Evolutionary conservation across 2,888 invertebrate genomes (phyloP).

Genomic region (Eumerus sabulonum): DNA sequence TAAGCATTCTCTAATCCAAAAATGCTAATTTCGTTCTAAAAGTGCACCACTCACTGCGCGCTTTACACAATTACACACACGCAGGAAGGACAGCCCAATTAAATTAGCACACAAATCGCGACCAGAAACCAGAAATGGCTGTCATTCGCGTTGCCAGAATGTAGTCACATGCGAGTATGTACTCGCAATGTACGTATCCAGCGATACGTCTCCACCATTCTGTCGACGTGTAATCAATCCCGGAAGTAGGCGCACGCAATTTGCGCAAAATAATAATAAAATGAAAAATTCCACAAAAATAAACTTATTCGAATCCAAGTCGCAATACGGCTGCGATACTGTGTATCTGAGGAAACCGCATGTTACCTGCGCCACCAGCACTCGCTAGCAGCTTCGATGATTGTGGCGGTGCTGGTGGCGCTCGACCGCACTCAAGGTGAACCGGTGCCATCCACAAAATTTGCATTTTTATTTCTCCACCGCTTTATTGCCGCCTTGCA

Average conservation of each 20-base stretch:
- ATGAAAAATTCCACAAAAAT: constrained; percentile 27
- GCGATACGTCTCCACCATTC: not conserved
- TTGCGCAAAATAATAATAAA: constrained; percentile 52
- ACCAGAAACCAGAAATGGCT: constrained; percentile 31
- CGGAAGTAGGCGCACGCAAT: constrained; percentile 63
- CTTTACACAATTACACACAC: not conserved
- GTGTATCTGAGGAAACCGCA: constrained; percentile 24
- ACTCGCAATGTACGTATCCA: constrained; percentile 7
- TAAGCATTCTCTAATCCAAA: constrained; percentile 19
- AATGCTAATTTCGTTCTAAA: constrained; percentile 41
- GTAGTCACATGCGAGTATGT: not conserved
- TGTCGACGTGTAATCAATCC: constrained; percentile 54
- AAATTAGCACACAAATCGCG: constrained; percentile 53
- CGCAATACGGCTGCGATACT: too few species aligned
- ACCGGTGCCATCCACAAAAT: constrained; percentile 66
- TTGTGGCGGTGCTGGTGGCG: not conserved
- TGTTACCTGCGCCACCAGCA: constrained; percentile 45
- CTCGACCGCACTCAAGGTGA: constrained; percentile 67
- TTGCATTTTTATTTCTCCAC: constrained; percentile 53
- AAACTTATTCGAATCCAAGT: constrained; percentile 49
- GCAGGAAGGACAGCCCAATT: constrained; percentile 57
- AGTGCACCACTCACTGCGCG: not conserved
- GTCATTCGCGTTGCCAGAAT: constrained; percentile 13
- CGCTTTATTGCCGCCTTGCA: constrained; percentile 60
- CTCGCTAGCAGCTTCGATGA: not conserved